Evolutionary conservation across 2,888 invertebrate genomes (phyloP).

Genomic region (Phalera bucephala): DNA sequence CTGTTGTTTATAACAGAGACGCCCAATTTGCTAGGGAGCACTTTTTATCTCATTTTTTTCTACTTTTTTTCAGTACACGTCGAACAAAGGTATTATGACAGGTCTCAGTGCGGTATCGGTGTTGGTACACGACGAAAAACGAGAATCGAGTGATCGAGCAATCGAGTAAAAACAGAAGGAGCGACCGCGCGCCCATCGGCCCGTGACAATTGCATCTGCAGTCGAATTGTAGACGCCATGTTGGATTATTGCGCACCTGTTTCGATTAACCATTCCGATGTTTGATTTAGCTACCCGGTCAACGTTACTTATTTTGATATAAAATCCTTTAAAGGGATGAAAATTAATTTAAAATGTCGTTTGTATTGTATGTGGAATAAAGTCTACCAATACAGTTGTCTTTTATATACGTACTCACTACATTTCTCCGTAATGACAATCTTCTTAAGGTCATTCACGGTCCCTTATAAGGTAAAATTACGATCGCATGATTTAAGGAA

Average conservation of each 20-base stretch:
- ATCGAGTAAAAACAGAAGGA: conserved; percentile 75
- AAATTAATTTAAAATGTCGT: too few species aligned
- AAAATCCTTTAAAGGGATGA: too few species aligned
- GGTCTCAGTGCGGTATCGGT: conserved; percentile 73
- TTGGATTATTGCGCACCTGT: conserved; percentile 71
- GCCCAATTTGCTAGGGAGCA: conserved; percentile 78
- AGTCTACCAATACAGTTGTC: too few species aligned
- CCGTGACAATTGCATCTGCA: conserved; percentile 79
- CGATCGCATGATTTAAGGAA: too few species aligned
- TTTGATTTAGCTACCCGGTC: conserved; percentile 49
- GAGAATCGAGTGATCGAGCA: conserved; percentile 73
- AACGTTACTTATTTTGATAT: neutral
- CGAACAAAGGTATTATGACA: conserved; percentile 80
- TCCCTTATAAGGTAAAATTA: too few species aligned
- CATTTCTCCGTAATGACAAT: too few species aligned
- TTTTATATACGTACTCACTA: too few species aligned
- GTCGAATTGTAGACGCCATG: conserved; percentile 67
- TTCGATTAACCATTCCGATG: conserved; percentile 61
- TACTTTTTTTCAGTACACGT: conserved; percentile 65
- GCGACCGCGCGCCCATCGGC: conserved; percentile 57
- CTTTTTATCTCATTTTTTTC: conserved; percentile 67
- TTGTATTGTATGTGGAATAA: too few species aligned
- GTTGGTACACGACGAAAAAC: conserved; percentile 69
- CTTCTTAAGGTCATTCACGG: too few species aligned
- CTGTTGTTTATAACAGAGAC: conserved; percentile 80